Evolutionary conservation across 2,888 invertebrate species (phyloP), one percentile per base, ranked within the genome.

Genomic region (Eupithecia dodoneata): DNA sequence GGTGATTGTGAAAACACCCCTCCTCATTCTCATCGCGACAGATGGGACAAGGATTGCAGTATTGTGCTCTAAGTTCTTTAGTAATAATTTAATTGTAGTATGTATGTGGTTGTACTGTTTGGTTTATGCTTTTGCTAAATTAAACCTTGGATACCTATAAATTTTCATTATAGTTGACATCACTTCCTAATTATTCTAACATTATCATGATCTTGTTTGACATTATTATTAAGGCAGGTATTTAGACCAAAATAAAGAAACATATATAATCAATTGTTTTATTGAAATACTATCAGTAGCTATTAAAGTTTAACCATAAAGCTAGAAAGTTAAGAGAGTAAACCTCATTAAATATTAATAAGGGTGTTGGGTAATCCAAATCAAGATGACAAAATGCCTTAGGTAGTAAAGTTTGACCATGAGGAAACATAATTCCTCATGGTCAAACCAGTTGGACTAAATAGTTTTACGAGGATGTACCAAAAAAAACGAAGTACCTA

Each of bases 1-100:
- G 93, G 94, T 15, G 94, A 94, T 81, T 94, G 93, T 88, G 95
- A 95, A 82, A 95, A 95, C 78, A 95, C 95, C 45, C 95, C 95
- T 66, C 95, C 95, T 5, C 92, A 94, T 77, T 92, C 94, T 71
- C 93, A 95, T 75, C 91, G 95, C 44, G 95, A 95, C 76, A 87
- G 88, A 82, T 95, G 95, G 95, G 95, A 95, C 76, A 93, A 94
- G 87, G 95, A 95, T 66, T 92, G 81, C 81, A 95, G 95, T 83
- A 92, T 95, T 90, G 92, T 95, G 41, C 92, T 95, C 80, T 94
- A 83, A 89, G 79, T 52, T 70, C 13, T 15, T 71, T 75, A 71
- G 55, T 74, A 70, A 15, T 67, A 67, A 45, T 42, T 67, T 69
- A 44, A 7, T 15, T 45, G 45, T 69, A 42, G 15, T 69, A 42